These are phyloP conservation scores for Maccullochella peelii DNA, from an alignment of 2,113 vertebrate species.

Conservation along the genomic window DNA sequence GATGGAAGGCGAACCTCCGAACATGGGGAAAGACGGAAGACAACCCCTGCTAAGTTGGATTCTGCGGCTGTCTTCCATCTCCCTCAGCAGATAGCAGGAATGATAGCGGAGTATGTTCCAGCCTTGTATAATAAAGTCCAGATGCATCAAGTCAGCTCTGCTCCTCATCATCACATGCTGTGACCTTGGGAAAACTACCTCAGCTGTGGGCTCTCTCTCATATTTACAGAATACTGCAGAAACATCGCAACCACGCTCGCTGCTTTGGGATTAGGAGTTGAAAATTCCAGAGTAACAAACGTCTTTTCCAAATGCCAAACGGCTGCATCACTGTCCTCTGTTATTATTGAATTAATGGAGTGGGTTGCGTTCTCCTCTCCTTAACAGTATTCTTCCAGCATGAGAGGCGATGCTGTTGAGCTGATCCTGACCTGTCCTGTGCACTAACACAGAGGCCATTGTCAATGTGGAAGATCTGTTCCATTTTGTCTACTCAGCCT, in stretches of 20 bases:
- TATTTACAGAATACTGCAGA: constrained; percentile 40
- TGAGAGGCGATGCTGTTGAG: constrained; percentile 6
- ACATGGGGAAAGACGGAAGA: constrained; percentile 67
- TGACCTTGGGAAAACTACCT: constrained; percentile 72
- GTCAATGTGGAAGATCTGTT: constrained; percentile 11
- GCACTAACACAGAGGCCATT: constrained; percentile 12
- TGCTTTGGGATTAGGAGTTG: constrained; percentile 50
- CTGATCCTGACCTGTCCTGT: constrained; percentile 24
- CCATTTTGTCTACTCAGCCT: not conserved
- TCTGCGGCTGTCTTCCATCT: constrained; percentile 60
- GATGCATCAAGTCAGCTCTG: constrained; percentile 70
- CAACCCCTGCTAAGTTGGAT: constrained; percentile 66
- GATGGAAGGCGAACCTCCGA: constrained; percentile 57
- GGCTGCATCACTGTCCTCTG: constrained; percentile 25
- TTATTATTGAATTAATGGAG: constrained; percentile 33
- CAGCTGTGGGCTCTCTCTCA: constrained; percentile 50
- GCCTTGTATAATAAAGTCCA: constrained; percentile 74
- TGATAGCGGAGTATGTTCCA: constrained; percentile 67
- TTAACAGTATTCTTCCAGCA: not conserved
- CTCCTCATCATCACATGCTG: constrained; percentile 67
- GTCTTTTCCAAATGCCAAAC: constrained; percentile 49
- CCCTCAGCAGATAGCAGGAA: constrained; percentile 71
- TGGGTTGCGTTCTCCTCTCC: constrained; percentile 1
- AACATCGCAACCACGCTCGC: constrained; percentile 23
- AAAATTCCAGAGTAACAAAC: constrained; percentile 55